Evolutionary conservation across 1,140 invertebrate species (phyloP), one percentile per base, ranked within the genome.

Genomic region (Caenorhabditis inopinata): DNA sequence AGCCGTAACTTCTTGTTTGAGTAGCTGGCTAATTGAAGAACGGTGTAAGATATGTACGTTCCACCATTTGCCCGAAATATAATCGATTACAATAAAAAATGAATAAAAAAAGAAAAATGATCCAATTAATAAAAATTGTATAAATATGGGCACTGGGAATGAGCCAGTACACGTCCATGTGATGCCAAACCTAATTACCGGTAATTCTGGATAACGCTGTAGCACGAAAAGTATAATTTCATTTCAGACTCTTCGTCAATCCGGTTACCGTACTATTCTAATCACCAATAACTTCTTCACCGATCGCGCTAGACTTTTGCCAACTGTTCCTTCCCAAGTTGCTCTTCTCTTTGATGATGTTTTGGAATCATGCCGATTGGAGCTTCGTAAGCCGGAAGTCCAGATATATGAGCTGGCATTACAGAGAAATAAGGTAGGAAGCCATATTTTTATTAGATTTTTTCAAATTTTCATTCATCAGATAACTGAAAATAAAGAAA

Each of bases 261-360:
- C 88, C 29, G 90, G 90, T 3, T 74, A 90, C 32, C 89, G 90
- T 81, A 89, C 89, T 9, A 89, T 88, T 2, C 78, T 91, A 9
- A 85, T 91, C 1, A 91, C 90, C 11, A 91, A 91, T 83, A 91
- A 91, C 84, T 91, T 88, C 85, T 86, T 78, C 21, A 23, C 35
- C 3, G 85, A 86, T 78, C 75, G 85, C n/a, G 80, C 85, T 18
- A 81, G 84, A n/a, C 73, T 81, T 12, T 21, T 84, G 23, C 83
- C 84, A 14, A 84, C 85, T 4, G 38, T 85, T 21, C 85, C 87
- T 21, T 21, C 85, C 16, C 83, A 88, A 53, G 68, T 48, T 9
- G 76, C 46, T 5, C 11, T 21, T 29, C 46, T 89, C 12, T 90
- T 90, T 83, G 88, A 90, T 86, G 87, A 87, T 53, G 86, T 90